phyloP scores from a whole-genome alignment of 2,797 vertebrate species.

The Lagorchestes hirsutus region DNA sequence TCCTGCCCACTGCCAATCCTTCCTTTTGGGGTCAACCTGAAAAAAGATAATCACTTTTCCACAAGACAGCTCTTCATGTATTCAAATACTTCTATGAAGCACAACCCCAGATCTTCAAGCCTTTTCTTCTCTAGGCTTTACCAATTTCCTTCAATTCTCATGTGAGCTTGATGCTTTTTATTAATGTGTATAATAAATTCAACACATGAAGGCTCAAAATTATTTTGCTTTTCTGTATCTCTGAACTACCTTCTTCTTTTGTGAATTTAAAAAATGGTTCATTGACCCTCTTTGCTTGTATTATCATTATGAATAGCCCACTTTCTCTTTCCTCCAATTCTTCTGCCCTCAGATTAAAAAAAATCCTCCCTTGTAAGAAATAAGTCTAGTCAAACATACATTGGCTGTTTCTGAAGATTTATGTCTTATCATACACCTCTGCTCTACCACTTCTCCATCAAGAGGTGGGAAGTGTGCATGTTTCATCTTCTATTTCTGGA shows the following conservation, averaged over 20 bases:
- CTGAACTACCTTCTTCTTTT: not conserved
- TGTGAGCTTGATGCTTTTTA: not conserved
- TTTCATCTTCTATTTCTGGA: not conserved
- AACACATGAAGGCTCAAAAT: not conserved
- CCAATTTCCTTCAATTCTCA: not conserved
- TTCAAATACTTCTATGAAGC: not conserved
- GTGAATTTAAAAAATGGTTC: not conserved
- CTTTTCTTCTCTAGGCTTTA: not conserved
- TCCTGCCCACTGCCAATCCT: not conserved
- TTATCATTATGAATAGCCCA: not conserved
- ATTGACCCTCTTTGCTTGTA: not conserved
- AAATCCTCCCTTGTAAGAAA: not conserved
- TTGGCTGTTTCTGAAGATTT: not conserved
- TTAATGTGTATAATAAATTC: not conserved
- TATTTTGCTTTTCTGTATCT: not conserved
- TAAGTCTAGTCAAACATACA: not conserved
- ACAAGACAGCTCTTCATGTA: not conserved
- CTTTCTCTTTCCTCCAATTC: not conserved
- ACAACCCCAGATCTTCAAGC: not conserved
- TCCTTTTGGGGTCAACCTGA: not conserved
- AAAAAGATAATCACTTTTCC: not conserved
- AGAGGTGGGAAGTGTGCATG: not conserved
- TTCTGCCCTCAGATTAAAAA: not conserved
- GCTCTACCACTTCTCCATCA: not conserved
- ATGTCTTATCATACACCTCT: not conserved